phyloP scores from a whole-genome alignment of 2,113 vertebrate species.

The Chelonoidis abingdonii region DNA sequence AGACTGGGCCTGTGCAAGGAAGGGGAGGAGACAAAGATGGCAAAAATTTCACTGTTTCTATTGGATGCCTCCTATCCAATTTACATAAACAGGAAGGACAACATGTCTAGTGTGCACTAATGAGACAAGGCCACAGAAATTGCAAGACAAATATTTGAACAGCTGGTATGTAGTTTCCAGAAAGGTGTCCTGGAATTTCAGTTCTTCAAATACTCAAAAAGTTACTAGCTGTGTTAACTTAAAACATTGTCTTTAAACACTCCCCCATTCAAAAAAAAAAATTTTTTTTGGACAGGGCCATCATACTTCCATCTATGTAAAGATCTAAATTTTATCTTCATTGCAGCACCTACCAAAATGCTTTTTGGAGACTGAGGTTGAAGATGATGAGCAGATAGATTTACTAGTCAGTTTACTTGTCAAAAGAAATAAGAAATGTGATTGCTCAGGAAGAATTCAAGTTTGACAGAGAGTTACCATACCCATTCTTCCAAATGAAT shows the following conservation, averaged over 20 bases:
- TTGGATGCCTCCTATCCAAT: not conserved
- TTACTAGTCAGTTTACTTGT: not conserved
- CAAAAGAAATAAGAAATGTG: not conserved
- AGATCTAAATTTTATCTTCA: not conserved
- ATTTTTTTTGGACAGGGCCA: not conserved
- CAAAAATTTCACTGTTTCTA: not conserved
- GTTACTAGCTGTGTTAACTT: not conserved
- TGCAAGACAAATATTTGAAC: not conserved
- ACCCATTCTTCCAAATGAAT: constrained; percentile 97
- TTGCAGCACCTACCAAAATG: not conserved
- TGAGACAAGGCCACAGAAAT: not conserved
- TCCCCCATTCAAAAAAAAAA: not conserved
- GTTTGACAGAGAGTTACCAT: constrained; percentile 22
- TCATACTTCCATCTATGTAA: not conserved
- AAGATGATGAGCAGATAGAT: not conserved
- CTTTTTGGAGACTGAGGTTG: not conserved
- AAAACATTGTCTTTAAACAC: not conserved
- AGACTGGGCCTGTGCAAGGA: not conserved
- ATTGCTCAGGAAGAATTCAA: not conserved
- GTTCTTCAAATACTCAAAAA: not conserved
- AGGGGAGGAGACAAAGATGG: not conserved
- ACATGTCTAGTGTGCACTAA: not conserved
- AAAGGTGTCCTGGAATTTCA: not conserved
- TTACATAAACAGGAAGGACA: not conserved
- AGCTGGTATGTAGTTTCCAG: not conserved